These are phyloP conservation scores for Pterocles burchelli DNA, from an alignment of 2,113 vertebrate genomes.

Conservation along the genomic window DNA sequence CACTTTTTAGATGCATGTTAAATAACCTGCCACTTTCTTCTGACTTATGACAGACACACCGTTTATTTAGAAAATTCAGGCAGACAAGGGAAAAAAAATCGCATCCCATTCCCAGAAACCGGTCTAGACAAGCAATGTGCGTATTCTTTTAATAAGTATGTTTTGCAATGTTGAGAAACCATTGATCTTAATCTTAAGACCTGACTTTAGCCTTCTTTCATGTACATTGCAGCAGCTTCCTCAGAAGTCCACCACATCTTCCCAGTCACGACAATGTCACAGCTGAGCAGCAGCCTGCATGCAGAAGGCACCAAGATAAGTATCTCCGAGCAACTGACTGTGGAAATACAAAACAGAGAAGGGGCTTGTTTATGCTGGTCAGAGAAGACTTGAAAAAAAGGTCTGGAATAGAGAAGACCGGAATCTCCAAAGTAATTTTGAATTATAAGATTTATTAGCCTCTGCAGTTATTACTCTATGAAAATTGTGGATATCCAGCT, in stretches of 20 bases:
- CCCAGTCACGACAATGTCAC: background rate
- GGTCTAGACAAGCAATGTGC: background rate
- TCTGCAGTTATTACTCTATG: background rate
- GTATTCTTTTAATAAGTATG: background rate
- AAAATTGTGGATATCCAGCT: background rate
- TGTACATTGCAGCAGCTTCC: background rate
- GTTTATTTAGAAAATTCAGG: background rate
- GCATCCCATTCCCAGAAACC: background rate
- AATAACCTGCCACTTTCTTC: constrained; percentile 17
- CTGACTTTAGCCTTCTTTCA: constrained; percentile 14
- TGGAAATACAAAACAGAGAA: background rate
- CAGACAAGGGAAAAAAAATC: constrained; percentile 21
- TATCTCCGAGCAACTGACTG: background rate
- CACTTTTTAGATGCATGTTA: background rate
- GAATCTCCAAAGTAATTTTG: background rate
- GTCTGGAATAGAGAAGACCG: background rate
- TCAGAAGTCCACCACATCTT: background rate
- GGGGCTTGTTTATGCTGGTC: background rate
- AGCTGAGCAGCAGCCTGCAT: background rate
- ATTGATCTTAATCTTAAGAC: constrained; percentile 37
- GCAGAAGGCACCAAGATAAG: background rate
- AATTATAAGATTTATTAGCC: background rate
- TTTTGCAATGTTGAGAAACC: constrained; percentile 42
- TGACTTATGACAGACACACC: background rate
- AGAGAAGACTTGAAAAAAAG: background rate